phyloP scores from a whole-genome alignment of 2,113 vertebrate species.

The Bos taurus region ARS-UCD2.0 NC_037351.1:51811501-51812000 shows the following conservation, averaged over 20 bases:
- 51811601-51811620: background rate
- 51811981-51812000: background rate
- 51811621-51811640: background rate
- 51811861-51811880: background rate
- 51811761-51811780: background rate
- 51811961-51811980: background rate
- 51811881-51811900: background rate
- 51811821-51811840: background rate
- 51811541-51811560: background rate
- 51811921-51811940: background rate
- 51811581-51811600: background rate
- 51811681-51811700: background rate
- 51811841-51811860: background rate
- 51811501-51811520: background rate
- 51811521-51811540: background rate
- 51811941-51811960: background rate
- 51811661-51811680: background rate
- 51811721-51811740: background rate
- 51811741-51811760: fast-evolving
- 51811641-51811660: background rate
- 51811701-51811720: background rate
- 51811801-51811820: background rate
- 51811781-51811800: background rate
- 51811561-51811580: background rate
- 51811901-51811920: background rate